phyloP scores from a whole-genome alignment of 1,140 invertebrate genomes.

The Anoplolepis gracilipes region DNA sequence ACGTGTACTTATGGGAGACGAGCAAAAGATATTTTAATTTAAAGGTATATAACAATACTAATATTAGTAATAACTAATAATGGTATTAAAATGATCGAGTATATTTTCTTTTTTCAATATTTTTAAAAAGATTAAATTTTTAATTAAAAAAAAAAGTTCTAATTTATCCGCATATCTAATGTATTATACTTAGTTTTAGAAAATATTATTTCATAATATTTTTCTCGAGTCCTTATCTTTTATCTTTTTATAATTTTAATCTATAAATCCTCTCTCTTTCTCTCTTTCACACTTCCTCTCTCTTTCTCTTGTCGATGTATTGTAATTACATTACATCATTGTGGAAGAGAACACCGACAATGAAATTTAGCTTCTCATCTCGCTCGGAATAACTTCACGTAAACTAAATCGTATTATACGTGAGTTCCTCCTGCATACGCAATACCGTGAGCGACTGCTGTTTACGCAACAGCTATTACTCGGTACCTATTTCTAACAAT shows the following conservation, averaged over 20 bases:
- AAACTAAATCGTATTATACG: conserved; percentile 47
- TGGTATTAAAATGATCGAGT: background rate
- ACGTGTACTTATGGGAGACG: background rate
- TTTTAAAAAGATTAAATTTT: conserved; percentile 9
- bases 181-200: background rate
- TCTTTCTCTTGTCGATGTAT: background rate
- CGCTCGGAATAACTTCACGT: conserved; percentile 32
- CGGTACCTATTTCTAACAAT: conserved; percentile 40
- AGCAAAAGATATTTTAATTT: background rate
- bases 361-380: conserved; percentile 50
- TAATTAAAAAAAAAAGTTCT: background rate
- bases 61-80: background rate
- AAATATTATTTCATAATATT: conserved; percentile 1
- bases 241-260: background rate
- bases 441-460: conserved; percentile 37
- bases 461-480: conserved; percentile 51
- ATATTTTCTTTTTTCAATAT: background rate
- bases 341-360: conserved; percentile 8
- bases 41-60: background rate
- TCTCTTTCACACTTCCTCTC: background rate
- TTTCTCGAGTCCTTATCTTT: background rate
- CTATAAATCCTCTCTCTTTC: background rate
- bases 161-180: background rate
- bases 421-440: conserved; percentile 12
- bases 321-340: conserved; percentile 31